phyloP scores from a whole-genome alignment of 1,140 invertebrate species.

The Conus ventricosus region DNA sequence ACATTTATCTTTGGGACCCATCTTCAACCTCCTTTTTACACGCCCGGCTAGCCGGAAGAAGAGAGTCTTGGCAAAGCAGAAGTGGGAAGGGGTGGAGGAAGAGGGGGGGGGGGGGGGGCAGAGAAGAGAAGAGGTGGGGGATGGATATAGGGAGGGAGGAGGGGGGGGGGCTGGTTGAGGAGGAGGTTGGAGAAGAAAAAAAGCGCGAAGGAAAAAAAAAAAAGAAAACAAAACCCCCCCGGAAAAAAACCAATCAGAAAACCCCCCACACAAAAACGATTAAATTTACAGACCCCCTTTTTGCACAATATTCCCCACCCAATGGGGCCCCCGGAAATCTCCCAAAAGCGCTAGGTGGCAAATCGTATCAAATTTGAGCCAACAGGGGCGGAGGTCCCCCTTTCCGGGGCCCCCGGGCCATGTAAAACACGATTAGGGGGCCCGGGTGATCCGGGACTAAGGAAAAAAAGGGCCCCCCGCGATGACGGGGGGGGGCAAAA shows the following conservation, averaged over 20 bases:
- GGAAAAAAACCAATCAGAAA: too few species aligned
- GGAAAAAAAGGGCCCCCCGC: not conserved
- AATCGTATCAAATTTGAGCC: conserved; percentile 35
- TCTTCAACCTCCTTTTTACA: too few species aligned
- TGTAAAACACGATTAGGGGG: conserved; percentile 29
- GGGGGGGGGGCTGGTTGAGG: not conserved
- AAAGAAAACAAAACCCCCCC: too few species aligned
- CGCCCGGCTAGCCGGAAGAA: too few species aligned
- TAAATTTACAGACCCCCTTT: conserved; percentile 7
- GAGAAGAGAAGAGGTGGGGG: not conserved
- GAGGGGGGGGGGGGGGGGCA: not conserved
- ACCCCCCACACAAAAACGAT: not conserved
- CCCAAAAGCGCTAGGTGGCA: conserved; percentile 19
- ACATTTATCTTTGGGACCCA: too few species aligned
- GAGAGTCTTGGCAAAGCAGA: not conserved
- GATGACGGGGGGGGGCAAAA: conserved; percentile 34
- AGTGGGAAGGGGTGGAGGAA: not conserved
- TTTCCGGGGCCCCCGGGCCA: not conserved
- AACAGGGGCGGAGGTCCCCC: conserved; percentile 1
- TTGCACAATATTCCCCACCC: conserved; percentile 24
- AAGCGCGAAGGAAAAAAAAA: too few species aligned
- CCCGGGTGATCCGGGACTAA: conserved; percentile 32
- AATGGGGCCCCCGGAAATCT: not conserved
- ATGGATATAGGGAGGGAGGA: too few species aligned
- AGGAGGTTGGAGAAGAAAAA: not conserved